Percentiles rank a stretch among this genome's conserved stretches.
Conservation (phyloP, 2,797 vertebrate species). For the Schizopygopsis pylzovi region DNA sequence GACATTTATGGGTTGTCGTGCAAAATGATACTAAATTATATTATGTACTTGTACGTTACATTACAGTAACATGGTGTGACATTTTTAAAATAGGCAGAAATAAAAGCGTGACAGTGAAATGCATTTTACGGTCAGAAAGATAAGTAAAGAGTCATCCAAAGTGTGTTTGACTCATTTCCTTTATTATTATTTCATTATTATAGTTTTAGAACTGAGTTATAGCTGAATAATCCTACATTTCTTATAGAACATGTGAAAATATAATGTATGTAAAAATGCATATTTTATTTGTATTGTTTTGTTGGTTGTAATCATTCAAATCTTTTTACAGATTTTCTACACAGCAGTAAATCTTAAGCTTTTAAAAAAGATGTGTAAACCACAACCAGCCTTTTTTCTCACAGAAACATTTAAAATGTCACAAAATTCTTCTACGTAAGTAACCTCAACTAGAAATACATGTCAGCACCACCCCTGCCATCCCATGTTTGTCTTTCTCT, state of each 20-base stretch:
- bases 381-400: constrained; percentile 15
- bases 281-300: not conserved
- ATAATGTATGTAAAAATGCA: not conserved
- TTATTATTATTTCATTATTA: not conserved
- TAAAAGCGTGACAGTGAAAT: not conserved
- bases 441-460: constrained; percentile 31
- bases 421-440: not conserved
- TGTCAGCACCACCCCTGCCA: constrained; percentile 15
- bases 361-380: not conserved
- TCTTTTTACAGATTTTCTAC: not conserved
- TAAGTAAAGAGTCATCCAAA: not conserved
- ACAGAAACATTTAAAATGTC: constrained; percentile 16
- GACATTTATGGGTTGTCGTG: not conserved
- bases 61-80: not conserved
- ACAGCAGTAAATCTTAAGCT: not conserved
- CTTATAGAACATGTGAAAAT: not conserved
- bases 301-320: not conserved
- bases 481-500: not conserved
- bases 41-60: not conserved
- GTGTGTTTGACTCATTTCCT: not conserved
- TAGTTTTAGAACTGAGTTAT: not conserved
- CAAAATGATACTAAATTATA: not conserved
- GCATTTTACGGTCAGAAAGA: not conserved
- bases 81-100: not conserved
- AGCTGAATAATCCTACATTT: not conserved